Evolutionary conservation across 2,888 invertebrate genomes (phyloP).

Genomic region (Aproaerema taeniolella): DNA sequence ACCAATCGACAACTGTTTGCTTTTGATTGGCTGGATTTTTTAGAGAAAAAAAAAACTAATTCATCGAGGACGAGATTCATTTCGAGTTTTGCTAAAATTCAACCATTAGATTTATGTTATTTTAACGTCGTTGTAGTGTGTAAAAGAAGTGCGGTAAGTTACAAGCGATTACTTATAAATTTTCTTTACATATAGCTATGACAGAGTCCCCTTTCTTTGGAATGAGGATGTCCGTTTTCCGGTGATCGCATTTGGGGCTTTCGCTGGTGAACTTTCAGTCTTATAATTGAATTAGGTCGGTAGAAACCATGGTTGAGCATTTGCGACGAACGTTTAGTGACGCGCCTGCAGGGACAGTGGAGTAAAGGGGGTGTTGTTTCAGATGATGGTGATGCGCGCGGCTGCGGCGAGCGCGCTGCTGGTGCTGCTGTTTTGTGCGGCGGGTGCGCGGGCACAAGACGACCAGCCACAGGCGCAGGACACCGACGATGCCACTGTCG

Average conservation of each 20-base stretch:
- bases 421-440: constrained; percentile 36
- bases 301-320: constrained; percentile 8
- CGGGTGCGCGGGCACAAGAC: constrained; percentile 36
- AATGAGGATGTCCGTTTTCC: constrained; percentile 68
- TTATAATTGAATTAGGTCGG: constrained; percentile 44
- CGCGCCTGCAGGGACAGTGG: neutral
- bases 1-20: constrained; percentile 73
- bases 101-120: constrained; percentile 16
- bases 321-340: constrained; percentile 4
- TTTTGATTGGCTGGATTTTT: constrained; percentile 65
- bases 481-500: constrained; percentile 51
- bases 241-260: constrained; percentile 29
- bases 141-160: too few species aligned
- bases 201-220: constrained; percentile 27
- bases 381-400: constrained; percentile 59
- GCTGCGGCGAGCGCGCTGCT: constrained; percentile 45
- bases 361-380: constrained; percentile 32
- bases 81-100: constrained; percentile 11
- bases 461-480: too few species aligned
- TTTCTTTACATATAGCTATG: too few species aligned
- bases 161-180: too few species aligned
- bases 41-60: constrained; percentile 32
- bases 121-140: too few species aligned
- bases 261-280: constrained; percentile 20
- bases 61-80: constrained; percentile 9